phyloP scores from a whole-genome alignment of 2,888 invertebrate species.

The Malthinus seriepunctatus region DNA sequence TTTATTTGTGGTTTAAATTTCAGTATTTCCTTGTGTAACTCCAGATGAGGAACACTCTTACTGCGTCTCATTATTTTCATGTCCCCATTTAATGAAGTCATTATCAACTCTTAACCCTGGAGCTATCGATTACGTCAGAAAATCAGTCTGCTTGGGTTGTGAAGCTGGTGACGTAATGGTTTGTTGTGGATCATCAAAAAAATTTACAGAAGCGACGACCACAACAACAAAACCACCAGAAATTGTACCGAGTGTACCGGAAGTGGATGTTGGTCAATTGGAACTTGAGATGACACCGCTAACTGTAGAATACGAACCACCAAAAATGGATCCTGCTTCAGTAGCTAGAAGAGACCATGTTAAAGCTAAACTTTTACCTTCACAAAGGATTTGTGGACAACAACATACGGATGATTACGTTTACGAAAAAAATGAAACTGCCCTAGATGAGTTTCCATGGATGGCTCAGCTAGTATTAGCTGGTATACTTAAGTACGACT shows the following conservation, averaged over 20 bases:
- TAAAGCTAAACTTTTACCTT: not conserved
- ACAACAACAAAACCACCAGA: too few species aligned
- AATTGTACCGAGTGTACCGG: too few species aligned
- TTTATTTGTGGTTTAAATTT: too few species aligned
- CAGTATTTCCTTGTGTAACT: conserved; percentile 16
- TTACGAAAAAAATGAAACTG: conserved; percentile 2
- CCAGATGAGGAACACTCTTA: conserved; percentile 5
- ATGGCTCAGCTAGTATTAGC: too few species aligned
- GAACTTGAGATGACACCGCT: too few species aligned
- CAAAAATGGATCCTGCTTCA: too few species aligned
- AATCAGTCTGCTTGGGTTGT: conserved; percentile 17
- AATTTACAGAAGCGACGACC: not conserved
- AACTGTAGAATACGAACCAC: too few species aligned
- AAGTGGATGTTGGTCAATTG: too few species aligned
- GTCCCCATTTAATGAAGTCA: conserved; percentile 14
- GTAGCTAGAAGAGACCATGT: not conserved
- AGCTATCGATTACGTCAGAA: conserved; percentile 5
- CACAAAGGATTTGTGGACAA: conserved; percentile 1
- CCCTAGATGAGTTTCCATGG: conserved; percentile 21
- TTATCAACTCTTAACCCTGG: conserved; percentile 8
- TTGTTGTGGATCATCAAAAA: conserved; percentile 7
- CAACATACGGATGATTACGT: conserved; percentile 12
- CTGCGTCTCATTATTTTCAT: conserved; percentile 16
- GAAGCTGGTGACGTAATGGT: conserved; percentile 19
- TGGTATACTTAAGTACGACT: conserved; percentile 9